Conservation (phyloP, 2,797 vertebrate genomes). For the Sparidentex hasta region DNA sequence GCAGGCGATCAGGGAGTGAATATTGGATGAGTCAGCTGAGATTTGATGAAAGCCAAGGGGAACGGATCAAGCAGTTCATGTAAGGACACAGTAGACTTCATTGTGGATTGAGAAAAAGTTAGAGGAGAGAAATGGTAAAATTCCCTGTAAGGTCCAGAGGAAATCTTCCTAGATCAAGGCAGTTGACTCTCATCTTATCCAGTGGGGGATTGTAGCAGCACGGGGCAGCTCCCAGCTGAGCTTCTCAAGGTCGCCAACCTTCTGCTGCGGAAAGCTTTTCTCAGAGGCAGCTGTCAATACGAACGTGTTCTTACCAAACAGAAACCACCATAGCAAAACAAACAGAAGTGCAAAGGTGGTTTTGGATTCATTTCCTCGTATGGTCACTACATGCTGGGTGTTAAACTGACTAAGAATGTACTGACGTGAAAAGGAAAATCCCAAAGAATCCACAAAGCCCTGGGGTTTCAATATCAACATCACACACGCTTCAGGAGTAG, state of each 20-base stretch:
- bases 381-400: constrained; percentile 19
- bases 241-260: constrained; percentile 20
- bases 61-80: constrained; percentile 63
- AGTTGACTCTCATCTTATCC: constrained; percentile 3
- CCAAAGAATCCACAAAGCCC: constrained; percentile 1
- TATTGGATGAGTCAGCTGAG: constrained; percentile 76
- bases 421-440: constrained; percentile 33
- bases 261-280: constrained; percentile 14
- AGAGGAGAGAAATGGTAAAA: constrained; percentile 1
- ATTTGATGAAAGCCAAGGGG: constrained; percentile 72
- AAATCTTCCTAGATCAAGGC: neutral
- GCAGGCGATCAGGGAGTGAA: constrained; percentile 60
- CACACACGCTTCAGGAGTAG: neutral
- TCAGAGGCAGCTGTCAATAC: constrained; percentile 21
- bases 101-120: constrained; percentile 30
- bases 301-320: constrained; percentile 20
- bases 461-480: neutral
- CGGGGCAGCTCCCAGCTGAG: constrained; percentile 4
- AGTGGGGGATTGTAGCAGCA: neutral
- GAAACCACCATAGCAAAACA: constrained; percentile 2
- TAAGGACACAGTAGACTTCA: constrained; percentile 60
- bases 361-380: constrained; percentile 32
- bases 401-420: constrained; percentile 17
- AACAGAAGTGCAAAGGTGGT: constrained; percentile 2
- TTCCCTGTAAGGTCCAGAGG: neutral